phyloP scores from a whole-genome alignment of 2,113 vertebrate species.

The Oxygymnocypris stewartii region DNA sequence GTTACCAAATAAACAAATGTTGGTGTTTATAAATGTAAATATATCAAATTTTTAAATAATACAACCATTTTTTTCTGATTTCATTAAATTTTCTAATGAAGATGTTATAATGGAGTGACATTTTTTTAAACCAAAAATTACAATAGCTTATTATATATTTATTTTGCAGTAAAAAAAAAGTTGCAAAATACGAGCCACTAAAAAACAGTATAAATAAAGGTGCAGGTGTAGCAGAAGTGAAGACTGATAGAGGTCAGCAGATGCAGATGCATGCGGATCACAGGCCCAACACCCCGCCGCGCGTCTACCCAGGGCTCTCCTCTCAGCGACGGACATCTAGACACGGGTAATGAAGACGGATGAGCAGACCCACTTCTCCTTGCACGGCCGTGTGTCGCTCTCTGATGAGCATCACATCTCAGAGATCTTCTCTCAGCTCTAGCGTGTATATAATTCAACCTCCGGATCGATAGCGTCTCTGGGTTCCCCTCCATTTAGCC shows the following conservation, averaged over 20 bases:
- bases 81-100: too few relatives aligned
- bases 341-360: conserved; percentile 75
- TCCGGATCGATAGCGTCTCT: conserved; percentile 69
- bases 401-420: conserved; percentile 51
- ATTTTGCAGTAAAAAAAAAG: neutral
- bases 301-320: conserved; percentile 14
- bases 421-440: neutral
- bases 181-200: neutral
- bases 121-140: too few relatives aligned
- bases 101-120: too few relatives aligned
- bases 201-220: neutral
- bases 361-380: conserved; percentile 72
- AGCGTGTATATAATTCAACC: conserved; percentile 70
- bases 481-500: conserved; percentile 51
- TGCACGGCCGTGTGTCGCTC: conserved; percentile 70
- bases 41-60: too few relatives aligned
- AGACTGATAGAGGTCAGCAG: neutral
- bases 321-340: conserved; percentile 68
- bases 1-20: too few relatives aligned
- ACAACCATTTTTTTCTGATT: too few relatives aligned
- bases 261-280: neutral
- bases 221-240: neutral
- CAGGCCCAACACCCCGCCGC: neutral
- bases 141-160: too few relatives aligned
- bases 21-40: too few relatives aligned